Evolutionary conservation across 2,797 vertebrate genomes (phyloP).

Genomic region (Telmatherina bonti): DNA sequence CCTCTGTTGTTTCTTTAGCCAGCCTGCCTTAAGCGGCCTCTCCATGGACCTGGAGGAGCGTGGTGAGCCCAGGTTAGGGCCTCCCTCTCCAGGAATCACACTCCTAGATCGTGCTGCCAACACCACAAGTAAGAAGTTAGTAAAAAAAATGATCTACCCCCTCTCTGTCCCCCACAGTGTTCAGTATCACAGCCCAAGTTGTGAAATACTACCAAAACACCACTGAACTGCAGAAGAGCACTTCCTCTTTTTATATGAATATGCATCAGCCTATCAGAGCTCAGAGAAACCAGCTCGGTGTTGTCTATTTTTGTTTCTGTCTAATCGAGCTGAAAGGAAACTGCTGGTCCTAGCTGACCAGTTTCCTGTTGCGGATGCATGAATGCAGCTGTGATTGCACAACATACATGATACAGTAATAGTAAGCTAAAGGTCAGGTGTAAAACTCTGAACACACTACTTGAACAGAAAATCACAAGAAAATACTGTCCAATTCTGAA

Average conservation of each 20-base stretch:
- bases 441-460: not conserved
- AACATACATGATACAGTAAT: not conserved
- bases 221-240: conserved; percentile 11
- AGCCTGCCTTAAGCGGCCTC: conserved; percentile 91
- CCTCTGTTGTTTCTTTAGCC: conserved; percentile 95
- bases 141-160: conserved; percentile 17
- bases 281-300: conserved; percentile 22
- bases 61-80: conserved; percentile 43
- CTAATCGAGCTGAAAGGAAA: conserved; percentile 57
- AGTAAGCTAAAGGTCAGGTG: conserved; percentile 12
- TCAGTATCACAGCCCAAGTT: conserved; percentile 17
- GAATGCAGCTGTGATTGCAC: conserved; percentile 48
- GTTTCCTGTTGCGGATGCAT: conserved; percentile 67
- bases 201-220: conserved; percentile 37
- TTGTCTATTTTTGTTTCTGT: conserved; percentile 46
- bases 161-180: not conserved
- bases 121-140: conserved; percentile 35
- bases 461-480: conserved; percentile 7
- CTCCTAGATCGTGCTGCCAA: conserved; percentile 90
- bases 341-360: conserved; percentile 42
- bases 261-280: conserved; percentile 43
- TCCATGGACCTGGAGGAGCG: conserved; percentile 81
- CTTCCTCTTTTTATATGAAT: conserved; percentile 68
- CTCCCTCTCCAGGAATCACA: conserved; percentile 86
- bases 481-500: not conserved